Evolutionary conservation across 1,140 invertebrate genomes (phyloP).

Genomic region (Spodoptera frugiperda): DNA sequence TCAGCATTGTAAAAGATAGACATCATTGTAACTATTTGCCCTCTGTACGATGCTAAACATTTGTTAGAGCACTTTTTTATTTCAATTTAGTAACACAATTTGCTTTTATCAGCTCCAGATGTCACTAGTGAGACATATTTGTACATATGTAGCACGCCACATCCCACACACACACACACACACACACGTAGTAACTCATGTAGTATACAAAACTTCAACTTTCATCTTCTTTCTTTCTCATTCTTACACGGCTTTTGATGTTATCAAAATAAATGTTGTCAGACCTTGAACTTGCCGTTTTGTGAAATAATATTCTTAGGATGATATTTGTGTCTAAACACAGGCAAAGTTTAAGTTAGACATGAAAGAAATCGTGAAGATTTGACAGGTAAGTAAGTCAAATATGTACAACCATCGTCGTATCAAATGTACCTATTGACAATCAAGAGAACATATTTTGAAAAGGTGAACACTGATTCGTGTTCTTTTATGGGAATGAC

Average conservation of each 20-base stretch:
- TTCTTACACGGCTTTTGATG: neutral
- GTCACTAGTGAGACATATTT: neutral
- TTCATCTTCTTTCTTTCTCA: neutral
- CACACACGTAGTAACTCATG: neutral
- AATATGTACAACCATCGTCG: too few species aligned
- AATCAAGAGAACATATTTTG: too few species aligned
- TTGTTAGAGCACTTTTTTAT: conserved; percentile 1
- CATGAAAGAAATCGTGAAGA: neutral
- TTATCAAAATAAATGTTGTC: neutral
- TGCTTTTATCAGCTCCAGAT: conserved; percentile 19
- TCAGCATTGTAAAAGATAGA: neutral
- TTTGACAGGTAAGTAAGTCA: neutral
- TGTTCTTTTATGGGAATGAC: too few species aligned
- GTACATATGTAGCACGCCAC: neutral
- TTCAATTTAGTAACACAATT: neutral
- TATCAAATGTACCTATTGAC: too few species aligned
- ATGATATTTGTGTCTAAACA: too few species aligned
- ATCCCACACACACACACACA: neutral
- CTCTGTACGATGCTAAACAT: neutral
- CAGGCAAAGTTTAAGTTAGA: too few species aligned
- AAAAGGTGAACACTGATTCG: too few species aligned
- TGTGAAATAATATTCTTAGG: neutral
- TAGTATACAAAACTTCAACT: neutral
- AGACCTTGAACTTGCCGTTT: conserved; percentile 1
- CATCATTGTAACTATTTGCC: neutral